phyloP scores from a whole-genome alignment of 92 coral and sea anemone genomes.

The Zoanthus gigantus region DNA sequence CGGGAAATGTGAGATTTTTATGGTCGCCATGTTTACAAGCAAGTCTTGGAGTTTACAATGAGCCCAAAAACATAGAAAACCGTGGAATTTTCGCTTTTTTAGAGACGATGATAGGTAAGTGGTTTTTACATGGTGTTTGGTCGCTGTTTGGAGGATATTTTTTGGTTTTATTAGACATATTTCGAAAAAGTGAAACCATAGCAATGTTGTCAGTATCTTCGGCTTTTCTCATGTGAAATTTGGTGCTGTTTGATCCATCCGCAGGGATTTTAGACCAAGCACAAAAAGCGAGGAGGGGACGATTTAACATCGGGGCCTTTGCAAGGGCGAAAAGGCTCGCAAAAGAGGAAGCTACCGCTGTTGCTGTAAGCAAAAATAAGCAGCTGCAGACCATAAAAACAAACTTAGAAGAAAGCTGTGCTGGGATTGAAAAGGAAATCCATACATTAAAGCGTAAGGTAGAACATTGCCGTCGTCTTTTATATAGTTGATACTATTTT shows the following conservation, averaged over 20 bases:
- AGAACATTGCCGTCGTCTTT: slow-evolving; percentile 26
- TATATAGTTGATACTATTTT: slow-evolving; percentile 32
- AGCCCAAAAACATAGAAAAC: slow-evolving; percentile 50
- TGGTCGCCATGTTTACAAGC: slow-evolving; percentile 57
- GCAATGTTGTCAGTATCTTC: slow-evolving; percentile 50
- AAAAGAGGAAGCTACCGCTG: slow-evolving; percentile 58
- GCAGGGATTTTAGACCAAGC: slow-evolving; percentile 67
- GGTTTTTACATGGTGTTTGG: slow-evolving; percentile 44
- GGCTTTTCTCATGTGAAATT: slow-evolving; percentile 44
- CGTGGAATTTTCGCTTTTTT: slow-evolving; percentile 52
- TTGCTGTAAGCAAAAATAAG: slow-evolving; percentile 51
- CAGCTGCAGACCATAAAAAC: slow-evolving; percentile 47
- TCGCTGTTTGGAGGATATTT: slow-evolving; percentile 50
- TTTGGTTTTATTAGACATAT: slow-evolving; percentile 40
- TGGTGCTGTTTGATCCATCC: slow-evolving; percentile 44
- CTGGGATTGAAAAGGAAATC: slow-evolving; percentile 56
- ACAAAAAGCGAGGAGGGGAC: slow-evolving; percentile 54
- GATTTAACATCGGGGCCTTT: slow-evolving; percentile 67
- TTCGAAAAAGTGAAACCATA: slow-evolving; percentile 64
- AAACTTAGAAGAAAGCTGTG: slow-evolving; percentile 35
- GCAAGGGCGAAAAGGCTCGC: slow-evolving; percentile 71
- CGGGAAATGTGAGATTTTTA: slow-evolving; percentile 50
- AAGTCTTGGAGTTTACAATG: slow-evolving; percentile 56
- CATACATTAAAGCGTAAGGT: slow-evolving; percentile 62
- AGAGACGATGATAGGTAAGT: slow-evolving; percentile 57